A percentile compares a stretch with the other conserved stretches of the same genome.
Evolutionary conservation across 1,140 invertebrate species (phyloP).

Genomic region (Lutraria rhynchaena): DNA sequence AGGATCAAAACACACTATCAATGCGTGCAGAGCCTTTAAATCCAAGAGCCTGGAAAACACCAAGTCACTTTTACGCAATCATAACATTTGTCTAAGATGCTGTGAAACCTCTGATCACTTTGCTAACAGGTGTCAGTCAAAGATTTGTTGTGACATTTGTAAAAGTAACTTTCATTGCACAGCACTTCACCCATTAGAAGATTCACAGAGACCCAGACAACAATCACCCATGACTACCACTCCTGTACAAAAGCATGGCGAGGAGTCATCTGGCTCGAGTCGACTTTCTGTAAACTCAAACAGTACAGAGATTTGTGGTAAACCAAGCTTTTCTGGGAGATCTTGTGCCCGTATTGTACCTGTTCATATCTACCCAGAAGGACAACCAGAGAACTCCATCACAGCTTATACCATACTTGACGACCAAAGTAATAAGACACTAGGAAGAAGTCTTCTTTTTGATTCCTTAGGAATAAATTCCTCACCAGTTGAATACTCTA

Average conservation of each 20-base stretch:
- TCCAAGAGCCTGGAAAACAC: no score
- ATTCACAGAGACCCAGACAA: no score
- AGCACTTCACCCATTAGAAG: neutral
- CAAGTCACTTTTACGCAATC: neutral
- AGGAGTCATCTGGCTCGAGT: conserved; percentile 10
- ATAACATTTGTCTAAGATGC: neutral
- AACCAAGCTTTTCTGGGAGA: neutral
- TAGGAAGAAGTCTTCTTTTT: conserved; percentile 43
- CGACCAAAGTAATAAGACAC: conserved; percentile 59
- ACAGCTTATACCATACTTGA: conserved; percentile 56
- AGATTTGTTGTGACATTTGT: neutral
- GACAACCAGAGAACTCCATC: conserved; percentile 17
- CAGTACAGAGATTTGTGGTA: neutral
- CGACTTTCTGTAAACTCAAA: neutral
- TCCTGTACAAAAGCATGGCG: no score
- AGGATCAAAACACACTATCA: no score
- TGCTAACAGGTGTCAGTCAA: neutral
- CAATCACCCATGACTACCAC: no score
- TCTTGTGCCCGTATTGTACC: neutral
- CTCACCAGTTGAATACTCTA: neutral
- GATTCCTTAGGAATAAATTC: conserved; percentile 8
- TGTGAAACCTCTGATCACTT: neutral
- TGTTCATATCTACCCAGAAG: neutral
- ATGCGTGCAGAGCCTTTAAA: no score
- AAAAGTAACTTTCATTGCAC: neutral